Evolutionary conservation across 2,113 vertebrate species (phyloP).

Genomic region (Silurus meridionalis): DNA sequence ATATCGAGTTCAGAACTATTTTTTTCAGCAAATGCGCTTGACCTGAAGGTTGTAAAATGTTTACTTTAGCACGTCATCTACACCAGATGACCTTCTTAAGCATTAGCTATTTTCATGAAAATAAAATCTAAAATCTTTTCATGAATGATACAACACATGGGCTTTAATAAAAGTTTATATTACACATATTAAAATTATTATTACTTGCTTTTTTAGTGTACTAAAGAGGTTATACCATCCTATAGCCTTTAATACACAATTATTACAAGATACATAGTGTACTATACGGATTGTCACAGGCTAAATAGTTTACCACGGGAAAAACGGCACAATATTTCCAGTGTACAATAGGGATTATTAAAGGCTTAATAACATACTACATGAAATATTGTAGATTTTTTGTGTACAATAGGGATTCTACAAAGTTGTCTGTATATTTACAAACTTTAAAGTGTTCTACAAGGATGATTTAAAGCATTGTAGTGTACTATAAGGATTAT

Average conservation of each 20-base stretch:
- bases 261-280: no score
- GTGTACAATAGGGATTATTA: neutral
- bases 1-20: slow-evolving; percentile 26
- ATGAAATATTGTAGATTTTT: neutral
- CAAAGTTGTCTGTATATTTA: neutral
- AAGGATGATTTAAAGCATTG: neutral
- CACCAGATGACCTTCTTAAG: neutral
- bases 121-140: neutral
- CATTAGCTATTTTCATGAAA: neutral
- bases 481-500: neutral
- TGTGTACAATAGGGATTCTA: neutral
- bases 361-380: neutral
- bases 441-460: neutral
- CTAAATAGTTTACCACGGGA: no score
- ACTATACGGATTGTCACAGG: no score
- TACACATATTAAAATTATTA: no score
- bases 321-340: neutral
- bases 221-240: no score
- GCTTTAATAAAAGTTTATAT: no score
- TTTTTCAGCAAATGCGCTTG: neutral
- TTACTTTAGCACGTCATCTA: neutral
- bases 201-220: no score
- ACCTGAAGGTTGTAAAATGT: slow-evolving; percentile 23
- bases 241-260: no score
- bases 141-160: neutral